Conservation (phyloP, 2,113 vertebrate genomes). For the Hyla sarda region DNA sequence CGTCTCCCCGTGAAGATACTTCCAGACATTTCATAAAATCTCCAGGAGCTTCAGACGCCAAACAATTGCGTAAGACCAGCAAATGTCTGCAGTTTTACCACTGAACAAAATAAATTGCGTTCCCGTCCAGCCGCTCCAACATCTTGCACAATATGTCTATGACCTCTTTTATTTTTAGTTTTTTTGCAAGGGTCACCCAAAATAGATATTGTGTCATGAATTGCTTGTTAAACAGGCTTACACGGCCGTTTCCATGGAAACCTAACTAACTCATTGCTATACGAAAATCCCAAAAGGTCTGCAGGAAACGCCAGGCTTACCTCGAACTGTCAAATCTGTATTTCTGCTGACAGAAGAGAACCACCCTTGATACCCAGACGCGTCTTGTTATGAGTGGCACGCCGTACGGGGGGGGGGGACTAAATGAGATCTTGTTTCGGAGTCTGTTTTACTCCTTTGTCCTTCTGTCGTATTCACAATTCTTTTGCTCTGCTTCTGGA, state of each 20-base stretch:
- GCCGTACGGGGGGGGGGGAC: background rate
- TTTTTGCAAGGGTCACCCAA: constrained; percentile 65
- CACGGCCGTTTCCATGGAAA: constrained; percentile 75
- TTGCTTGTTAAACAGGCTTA: constrained; percentile 70
- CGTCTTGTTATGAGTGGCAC: constrained; percentile 57
- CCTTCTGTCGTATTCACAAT: background rate
- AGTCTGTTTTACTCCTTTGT: constrained; percentile 10
- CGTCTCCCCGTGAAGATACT: background rate
- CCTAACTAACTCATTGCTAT: constrained; percentile 71
- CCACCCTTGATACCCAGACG: constrained; percentile 63
- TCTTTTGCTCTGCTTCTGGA: background rate
- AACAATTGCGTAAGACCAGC: background rate
- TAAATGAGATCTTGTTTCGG: constrained; percentile 34
- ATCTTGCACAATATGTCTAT: constrained; percentile 64
- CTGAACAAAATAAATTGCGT: constrained; percentile 32
- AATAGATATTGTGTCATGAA: constrained; percentile 68
- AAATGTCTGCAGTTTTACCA: background rate
- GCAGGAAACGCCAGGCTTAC: constrained; percentile 65
- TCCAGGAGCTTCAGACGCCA: background rate
- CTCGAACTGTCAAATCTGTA: constrained; percentile 68
- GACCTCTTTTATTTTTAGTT: no score
- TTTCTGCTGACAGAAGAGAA: constrained; percentile 67
- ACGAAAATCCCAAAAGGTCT: constrained; percentile 68
- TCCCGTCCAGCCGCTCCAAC: background rate
- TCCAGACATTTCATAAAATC: background rate